Conservation (phyloP, 2,888 invertebrate species). For the Coelogynopora nodosa region DNA sequence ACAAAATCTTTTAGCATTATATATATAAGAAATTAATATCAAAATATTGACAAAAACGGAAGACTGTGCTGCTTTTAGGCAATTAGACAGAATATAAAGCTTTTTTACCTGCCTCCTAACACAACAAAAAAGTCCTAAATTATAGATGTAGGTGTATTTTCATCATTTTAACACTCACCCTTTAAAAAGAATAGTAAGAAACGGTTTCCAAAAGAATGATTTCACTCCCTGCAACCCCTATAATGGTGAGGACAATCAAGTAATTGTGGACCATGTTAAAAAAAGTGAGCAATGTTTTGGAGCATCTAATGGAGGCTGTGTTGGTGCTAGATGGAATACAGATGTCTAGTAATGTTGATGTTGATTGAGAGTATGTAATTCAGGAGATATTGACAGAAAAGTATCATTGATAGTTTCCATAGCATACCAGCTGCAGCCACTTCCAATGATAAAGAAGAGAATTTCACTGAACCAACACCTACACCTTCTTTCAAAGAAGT, state of each 20-base stretch:
- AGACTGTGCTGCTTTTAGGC: too few relatives aligned
- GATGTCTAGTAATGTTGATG: neutral
- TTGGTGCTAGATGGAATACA: neutral
- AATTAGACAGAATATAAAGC: too few relatives aligned
- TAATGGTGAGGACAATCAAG: neutral
- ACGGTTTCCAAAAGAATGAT: neutral
- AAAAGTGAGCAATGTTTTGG: neutral
- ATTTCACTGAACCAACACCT: neutral
- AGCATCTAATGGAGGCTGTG: neutral
- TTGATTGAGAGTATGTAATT: neutral
- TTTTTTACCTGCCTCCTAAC: too few relatives aligned
- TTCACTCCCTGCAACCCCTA: neutral
- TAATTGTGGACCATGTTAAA: neutral
- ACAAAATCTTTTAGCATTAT: too few relatives aligned
- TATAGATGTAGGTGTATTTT: too few relatives aligned
- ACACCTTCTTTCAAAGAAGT: neutral
- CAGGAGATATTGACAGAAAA: neutral
- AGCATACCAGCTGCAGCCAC: too few relatives aligned
- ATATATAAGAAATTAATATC: too few relatives aligned
- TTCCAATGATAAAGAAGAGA: neutral
- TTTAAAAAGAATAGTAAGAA: too few relatives aligned
- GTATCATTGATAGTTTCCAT: neutral
- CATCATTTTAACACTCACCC: too few relatives aligned
- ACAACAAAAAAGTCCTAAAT: too few relatives aligned
- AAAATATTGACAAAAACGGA: too few relatives aligned